These are phyloP conservation scores for Acheta domesticus DNA, from an alignment of 2,888 invertebrate genomes.

Conservation along the genomic window DNA sequence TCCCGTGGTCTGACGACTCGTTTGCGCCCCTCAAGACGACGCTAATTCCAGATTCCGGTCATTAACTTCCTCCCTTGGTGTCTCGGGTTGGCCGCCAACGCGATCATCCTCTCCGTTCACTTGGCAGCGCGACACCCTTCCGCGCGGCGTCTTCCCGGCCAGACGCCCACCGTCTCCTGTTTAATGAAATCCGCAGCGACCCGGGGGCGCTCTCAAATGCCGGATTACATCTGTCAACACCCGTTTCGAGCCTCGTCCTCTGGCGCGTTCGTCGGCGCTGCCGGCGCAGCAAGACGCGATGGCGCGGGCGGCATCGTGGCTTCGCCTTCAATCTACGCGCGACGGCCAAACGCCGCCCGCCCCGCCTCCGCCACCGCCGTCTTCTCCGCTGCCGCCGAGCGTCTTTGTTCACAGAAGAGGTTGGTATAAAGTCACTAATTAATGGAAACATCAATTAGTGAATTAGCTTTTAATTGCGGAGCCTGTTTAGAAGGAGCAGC, in stretches of 20 bases:
- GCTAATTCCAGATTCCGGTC: no score
- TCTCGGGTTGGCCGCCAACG: no score
- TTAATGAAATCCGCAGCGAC: conserved; percentile 18
- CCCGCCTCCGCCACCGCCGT: neutral
- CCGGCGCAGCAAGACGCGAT: no score
- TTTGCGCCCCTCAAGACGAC: no score
- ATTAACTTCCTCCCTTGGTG: no score
- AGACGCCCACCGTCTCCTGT: neutral
- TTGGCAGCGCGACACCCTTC: no score
- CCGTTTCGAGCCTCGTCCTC: neutral
- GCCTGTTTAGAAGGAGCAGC: neutral
- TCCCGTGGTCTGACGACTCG: no score
- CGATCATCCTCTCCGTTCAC: no score
- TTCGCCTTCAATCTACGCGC: neutral
- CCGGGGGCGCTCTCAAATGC: neutral
- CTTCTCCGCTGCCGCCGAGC: neutral
- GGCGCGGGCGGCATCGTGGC: no score
- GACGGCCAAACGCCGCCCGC: neutral
- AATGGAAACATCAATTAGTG: conserved; percentile 18
- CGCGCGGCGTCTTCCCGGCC: no score
- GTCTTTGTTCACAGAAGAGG: neutral
- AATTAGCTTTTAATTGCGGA: conserved; percentile 18
- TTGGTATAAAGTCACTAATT: conserved; percentile 4
- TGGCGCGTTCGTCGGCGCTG: neutral
- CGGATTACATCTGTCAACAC: neutral